Evolutionary conservation across 2,888 invertebrate genomes (phyloP), one percentile per base, ranked within the genome.

Genomic region (Epiblema foenella): DNA sequence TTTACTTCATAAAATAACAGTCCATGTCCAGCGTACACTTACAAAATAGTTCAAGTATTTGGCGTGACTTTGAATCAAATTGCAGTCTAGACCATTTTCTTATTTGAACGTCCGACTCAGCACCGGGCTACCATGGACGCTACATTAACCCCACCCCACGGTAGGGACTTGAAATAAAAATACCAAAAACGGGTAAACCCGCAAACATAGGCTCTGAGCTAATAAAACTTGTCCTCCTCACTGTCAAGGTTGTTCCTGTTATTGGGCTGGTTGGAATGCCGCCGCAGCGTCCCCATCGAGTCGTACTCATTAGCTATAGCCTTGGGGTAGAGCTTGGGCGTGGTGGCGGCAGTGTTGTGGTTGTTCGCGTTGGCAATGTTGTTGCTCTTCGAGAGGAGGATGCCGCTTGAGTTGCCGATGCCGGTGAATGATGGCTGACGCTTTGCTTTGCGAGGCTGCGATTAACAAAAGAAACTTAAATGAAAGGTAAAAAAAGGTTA

Each of bases 261-360:
- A 81, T 96, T 96, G 33, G 93, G 91, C 56, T 96, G 95, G 94
- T 89, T 97, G 94, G 97, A 96, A 85, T 97, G 97, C 62, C 97
- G 91, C 77, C 96, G 95, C 51, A 97, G 86, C 0, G 97, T 97
- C 17, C 96, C 96, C 65, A 96, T 95, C 0, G 93, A 87, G 82
- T 97, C 97, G 81, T 96, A 97, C 76, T 97, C 97, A 74, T 96
- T 96, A 59, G 94, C 94, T 79, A 95, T 94, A 73, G 94, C 95
- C 86, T 96, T 97, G 42, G 95, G 95, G 83, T 96, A 96, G 67
- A 95, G 89, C 84, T 95, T 96, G 62, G 95, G 96, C 0, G 95
- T 95, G 0, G 95, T 93, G 24, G 93, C 87, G 0, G 93, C 81
- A 0, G 91, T 94, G 77, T 94, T 94, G 77, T 95, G 95, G 82